Evolutionary conservation across 1,140 invertebrate species (phyloP).

Genomic region (Dendroctonus ponderosae): DNA sequence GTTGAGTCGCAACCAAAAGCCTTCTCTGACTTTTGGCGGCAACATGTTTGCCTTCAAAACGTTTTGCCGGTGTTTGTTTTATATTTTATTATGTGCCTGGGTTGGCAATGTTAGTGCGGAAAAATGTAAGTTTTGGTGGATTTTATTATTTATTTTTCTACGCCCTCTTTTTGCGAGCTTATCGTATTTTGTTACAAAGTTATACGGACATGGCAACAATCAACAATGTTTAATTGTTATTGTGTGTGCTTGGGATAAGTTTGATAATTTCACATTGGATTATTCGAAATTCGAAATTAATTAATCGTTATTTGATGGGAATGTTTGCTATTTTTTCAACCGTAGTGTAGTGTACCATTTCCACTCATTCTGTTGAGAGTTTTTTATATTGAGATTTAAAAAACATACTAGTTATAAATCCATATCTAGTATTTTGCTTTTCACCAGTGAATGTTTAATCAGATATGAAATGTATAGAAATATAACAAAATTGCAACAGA

Average conservation of each 20-base stretch:
- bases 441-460: too few relatives aligned
- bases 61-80: neutral
- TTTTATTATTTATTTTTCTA: neutral
- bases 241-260: neutral
- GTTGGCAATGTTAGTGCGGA: neutral
- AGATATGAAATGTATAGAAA: too few relatives aligned
- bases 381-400: too few relatives aligned
- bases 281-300: neutral
- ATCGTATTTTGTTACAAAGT: neutral
- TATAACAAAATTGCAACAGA: too few relatives aligned
- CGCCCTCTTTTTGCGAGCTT: neutral
- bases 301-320: too few relatives aligned
- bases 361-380: too few relatives aligned
- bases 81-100: neutral
- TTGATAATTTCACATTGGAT: neutral
- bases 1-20: neutral
- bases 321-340: too few relatives aligned
- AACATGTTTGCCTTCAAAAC: conserved; percentile 16
- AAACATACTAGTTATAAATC: too few relatives aligned
- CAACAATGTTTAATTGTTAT: neutral
- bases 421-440: too few relatives aligned
- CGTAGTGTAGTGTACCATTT: too few relatives aligned
- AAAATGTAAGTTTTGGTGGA: conserved; percentile 13
- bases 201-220: too few relatives aligned
- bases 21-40: conserved; percentile 19